These are phyloP conservation scores for Drosophila meridionalis DNA, from an alignment of 2,888 invertebrate genomes.

Conservation along the genomic window DNA sequence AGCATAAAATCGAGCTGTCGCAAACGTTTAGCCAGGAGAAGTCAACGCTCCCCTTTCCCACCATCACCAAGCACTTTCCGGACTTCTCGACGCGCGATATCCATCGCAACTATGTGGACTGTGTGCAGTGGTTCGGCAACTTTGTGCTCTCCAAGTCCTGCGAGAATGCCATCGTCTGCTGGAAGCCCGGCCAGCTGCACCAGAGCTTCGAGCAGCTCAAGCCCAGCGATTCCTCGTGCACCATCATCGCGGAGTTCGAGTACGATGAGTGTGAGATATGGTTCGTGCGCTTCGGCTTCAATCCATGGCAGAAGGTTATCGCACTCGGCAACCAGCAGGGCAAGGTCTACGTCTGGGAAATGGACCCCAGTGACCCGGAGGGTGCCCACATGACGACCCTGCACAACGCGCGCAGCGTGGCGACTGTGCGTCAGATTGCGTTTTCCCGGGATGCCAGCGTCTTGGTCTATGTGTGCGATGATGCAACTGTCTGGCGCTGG, in stretches of 20 bases:
- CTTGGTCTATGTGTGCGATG: slow-evolving; percentile 97
- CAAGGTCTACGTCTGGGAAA: slow-evolving; percentile 97
- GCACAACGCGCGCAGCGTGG: slow-evolving; percentile 93
- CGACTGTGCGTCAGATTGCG: slow-evolving; percentile 97
- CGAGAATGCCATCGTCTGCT: slow-evolving; percentile 98
- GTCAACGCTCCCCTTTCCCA: slow-evolving; percentile 93
- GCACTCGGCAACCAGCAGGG: slow-evolving; percentile 98
- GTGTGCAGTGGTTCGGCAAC: slow-evolving; percentile 98
- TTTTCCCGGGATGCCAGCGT: slow-evolving; percentile 95
- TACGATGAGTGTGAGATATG: slow-evolving; percentile 98
- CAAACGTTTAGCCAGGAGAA: slow-evolving; percentile 92
- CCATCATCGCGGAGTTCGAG: slow-evolving; percentile 95
- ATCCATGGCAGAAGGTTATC: slow-evolving; percentile 95
- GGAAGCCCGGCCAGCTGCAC: slow-evolving; percentile 96
- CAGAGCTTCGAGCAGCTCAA: slow-evolving; percentile 90
- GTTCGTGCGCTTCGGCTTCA: slow-evolving; percentile 98
- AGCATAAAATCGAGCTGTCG: slow-evolving; percentile 93
- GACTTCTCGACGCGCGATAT: slow-evolving; percentile 98
- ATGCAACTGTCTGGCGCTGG: slow-evolving; percentile 98
- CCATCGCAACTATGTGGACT: slow-evolving; percentile 99
- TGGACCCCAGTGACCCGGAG: slow-evolving; percentile 94
- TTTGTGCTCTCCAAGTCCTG: slow-evolving; percentile 98
- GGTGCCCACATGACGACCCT: slow-evolving; percentile 92
- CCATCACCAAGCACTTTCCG: slow-evolving; percentile 96
- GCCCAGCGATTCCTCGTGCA: slow-evolving; percentile 91